Evolutionary conservation across 2,797 vertebrate genomes (phyloP), one percentile per base, ranked within the genome.

Genomic region (Alca torda): DNA sequence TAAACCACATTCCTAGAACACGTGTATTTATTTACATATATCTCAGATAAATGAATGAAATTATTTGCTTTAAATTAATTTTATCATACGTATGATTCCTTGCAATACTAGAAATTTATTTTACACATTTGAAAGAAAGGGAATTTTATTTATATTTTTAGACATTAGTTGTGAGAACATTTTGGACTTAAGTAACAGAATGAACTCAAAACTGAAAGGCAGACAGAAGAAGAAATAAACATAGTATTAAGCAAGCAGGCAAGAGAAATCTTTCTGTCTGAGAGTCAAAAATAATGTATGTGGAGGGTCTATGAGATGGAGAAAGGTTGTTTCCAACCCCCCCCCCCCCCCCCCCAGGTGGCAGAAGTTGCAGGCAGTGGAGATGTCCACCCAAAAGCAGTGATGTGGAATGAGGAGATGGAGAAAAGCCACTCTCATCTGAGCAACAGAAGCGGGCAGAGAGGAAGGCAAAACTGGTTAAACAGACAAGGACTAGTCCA

Each of bases 251-350:
- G 11, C 11, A 86, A 81, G 18, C 8, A 1, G 1, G 1, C 26
- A 86, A 45, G 20, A 76, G 25, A 73, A 76, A 53, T 57, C 26
- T 81, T 93, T 87, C 33, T 63, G 16, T 56, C 37, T 51, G 35
- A 86, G 9, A 9, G 90, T 79, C 84, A 61, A 89, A 95, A 87
- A 45, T 18, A 67, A 50, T 31, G 0, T 64, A 15, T 64, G 10
- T 10, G 5, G 4, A 30, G 5, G 4, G 17, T 63, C 45, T 50
- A 8, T 30, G 68, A 94, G 57, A 50, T 17, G 6, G 16, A 46
- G 37, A 53, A 77, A 67, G 18, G 1, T 69, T 21, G 0, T 0
- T 6, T 39, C n/a, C n/a, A n/a, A n/a, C n/a, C n/a, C n/a, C n/a
- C n/a, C n/a, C n/a, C 10, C 37, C 37, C 19, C n/a, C n/a, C 6